phyloP scores from a whole-genome alignment of 2,797 vertebrate species.

The Myotis findleyi region DNA sequence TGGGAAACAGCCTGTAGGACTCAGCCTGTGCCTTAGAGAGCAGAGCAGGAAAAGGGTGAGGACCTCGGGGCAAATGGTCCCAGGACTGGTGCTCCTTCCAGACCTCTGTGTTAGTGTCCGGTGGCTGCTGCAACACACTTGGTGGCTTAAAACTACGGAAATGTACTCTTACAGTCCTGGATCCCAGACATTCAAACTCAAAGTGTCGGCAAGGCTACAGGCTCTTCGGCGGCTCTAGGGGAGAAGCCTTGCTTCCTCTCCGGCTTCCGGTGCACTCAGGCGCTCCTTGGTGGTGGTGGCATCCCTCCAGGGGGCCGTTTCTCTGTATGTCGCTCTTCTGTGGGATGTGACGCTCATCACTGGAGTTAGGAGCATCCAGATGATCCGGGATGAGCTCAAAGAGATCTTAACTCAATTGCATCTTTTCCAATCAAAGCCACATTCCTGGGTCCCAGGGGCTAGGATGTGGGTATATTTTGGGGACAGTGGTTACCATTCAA shows the following conservation, averaged over 20 bases:
- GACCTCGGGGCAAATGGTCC: neutral
- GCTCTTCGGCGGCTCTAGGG: neutral
- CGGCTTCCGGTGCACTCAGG: neutral
- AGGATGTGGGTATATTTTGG: neutral
- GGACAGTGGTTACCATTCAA: neutral
- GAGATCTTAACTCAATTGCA: neutral
- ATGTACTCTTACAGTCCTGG: neutral
- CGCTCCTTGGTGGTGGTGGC: accelerated
- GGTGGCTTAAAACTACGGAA: neutral
- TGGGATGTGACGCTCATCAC: neutral
- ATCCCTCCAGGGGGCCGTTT: accelerated
- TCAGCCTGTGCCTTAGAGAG: no score
- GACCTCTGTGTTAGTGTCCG: neutral
- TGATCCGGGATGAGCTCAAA: neutral
- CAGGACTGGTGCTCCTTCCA: accelerated
- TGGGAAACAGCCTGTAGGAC: neutral
- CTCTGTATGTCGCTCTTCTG: neutral
- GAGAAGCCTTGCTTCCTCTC: no score
- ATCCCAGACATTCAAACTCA: neutral
- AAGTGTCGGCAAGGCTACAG: accelerated
- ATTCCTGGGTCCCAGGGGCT: neutral
- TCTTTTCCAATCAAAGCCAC: neutral
- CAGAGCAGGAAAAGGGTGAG: neutral
- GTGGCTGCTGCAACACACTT: neutral
- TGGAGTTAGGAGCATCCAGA: neutral